Conservation (phyloP, 2,888 invertebrate species). For the Podabrus alpinus region DNA sequence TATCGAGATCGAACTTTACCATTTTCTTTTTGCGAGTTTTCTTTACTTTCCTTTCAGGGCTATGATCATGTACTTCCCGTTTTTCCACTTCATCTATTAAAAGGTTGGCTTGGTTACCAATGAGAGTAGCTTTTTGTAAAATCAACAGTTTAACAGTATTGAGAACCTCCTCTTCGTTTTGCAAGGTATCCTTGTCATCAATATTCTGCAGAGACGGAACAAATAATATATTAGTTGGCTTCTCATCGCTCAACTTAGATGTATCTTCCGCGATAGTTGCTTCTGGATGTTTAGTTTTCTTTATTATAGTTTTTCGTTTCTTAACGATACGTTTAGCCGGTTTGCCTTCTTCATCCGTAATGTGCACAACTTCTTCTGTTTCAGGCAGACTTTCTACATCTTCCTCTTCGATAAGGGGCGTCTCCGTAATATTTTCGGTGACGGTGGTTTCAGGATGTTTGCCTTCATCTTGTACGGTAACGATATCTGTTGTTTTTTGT, state of each 20-base stretch:
- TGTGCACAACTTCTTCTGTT: slow-evolving; percentile 40
- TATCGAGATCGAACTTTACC: not conserved
- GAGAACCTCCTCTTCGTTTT: slow-evolving; percentile 22
- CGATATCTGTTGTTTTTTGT: slow-evolving; percentile 42
- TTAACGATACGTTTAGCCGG: slow-evolving; percentile 42
- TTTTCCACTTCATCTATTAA: not conserved
- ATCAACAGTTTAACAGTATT: not conserved
- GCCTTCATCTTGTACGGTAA: slow-evolving; percentile 46
- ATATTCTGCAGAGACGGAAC: not conserved
- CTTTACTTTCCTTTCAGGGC: not conserved
- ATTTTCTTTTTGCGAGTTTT: not conserved
- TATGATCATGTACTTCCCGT: not conserved
- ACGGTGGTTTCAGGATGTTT: slow-evolving; percentile 46
- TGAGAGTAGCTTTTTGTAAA: not conserved
- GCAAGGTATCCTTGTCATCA: not conserved
- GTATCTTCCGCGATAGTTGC: slow-evolving; percentile 16
- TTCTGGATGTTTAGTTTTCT: too few species aligned
- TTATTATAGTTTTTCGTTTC: slow-evolving; percentile 47
- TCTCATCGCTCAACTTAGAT: not conserved
- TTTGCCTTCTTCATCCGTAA: slow-evolving; percentile 37
- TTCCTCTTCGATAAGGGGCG: slow-evolving; percentile 1
- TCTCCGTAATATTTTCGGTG: slow-evolving; percentile 39
- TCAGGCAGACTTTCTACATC: slow-evolving; percentile 8
- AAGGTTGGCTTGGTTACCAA: not conserved
- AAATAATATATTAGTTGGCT: not conserved